Evolutionary conservation across 2,113 vertebrate genomes (phyloP), one percentile per base, ranked within the genome.

Genomic region (Lamprologus ornatipinnis): DNA sequence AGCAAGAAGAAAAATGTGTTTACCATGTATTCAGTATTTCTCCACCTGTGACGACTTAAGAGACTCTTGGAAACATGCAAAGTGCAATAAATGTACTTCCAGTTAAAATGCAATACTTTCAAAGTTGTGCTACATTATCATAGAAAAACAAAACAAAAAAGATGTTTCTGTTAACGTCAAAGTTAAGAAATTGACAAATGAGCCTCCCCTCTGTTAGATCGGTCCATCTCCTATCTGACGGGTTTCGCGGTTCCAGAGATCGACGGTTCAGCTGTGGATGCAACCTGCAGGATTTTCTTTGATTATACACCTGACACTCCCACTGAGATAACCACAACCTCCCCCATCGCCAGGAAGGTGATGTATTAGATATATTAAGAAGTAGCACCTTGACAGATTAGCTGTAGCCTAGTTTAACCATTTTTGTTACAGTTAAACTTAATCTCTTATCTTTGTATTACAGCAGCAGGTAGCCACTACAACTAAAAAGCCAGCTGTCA

Each of bases 211-310:
- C 60, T 31, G 7, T 21, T 73, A 93, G 92, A 19, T 85, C 23
- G 4, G 9, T 15, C 15, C 3, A 1, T 17, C 13, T 33, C 65
- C 8, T n/a, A 14, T 19, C 33, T 42, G 3, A 33, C 11, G 1
- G 83, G 42, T 1, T 90, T 86, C 7, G 88, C 88, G 2, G 9
- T 82, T 40, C 91, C 92, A 51, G 89, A 92, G 51, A 7, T 95
- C 0, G 91, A 95, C 11, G 94, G 94, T 10, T 93, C 55, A 2
- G 55, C 91, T n/a, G 93, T 94, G 58, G 93, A 85, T 5, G 65
- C 87, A 47, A 28, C 13, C 79, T 95, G 94, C 83, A 78, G 21
- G 45, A 35, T 57, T 6, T 47, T 68, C 13, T 1, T 57, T 14
- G n/a, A 1, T 5, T 1, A 13, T 7, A 37, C 70, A 10, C 37